Conservation (phyloP, 1,140 invertebrate species). For the Drosophila saltans region DNA sequence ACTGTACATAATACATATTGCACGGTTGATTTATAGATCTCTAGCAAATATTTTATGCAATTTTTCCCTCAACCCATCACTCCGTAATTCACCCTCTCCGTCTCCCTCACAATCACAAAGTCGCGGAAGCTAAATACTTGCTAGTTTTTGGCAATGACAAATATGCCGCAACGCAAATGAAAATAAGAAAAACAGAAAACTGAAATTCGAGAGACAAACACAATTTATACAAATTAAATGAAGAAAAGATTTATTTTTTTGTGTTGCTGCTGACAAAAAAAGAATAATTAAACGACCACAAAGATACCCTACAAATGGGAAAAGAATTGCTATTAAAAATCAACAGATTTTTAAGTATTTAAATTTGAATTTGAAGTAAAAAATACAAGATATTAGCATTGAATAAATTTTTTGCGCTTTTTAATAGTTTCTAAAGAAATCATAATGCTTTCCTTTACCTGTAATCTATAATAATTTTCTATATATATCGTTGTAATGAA, state of each 20-base stretch:
- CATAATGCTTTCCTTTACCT: no score
- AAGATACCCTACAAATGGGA: neutral
- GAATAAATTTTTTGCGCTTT: no score
- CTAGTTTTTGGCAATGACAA: conserved; percentile 53
- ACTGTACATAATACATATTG: conserved; percentile 3
- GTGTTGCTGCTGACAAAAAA: neutral
- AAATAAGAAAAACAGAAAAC: conserved; percentile 21
- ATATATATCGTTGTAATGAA: no score
- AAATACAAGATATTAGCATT: no score
- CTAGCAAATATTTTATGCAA: conserved; percentile 8
- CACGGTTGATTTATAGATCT: conserved; percentile 13
- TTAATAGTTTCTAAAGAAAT: no score
- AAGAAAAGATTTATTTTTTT: neutral
- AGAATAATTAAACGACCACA: neutral
- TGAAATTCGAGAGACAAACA: neutral
- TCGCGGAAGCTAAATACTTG: conserved; percentile 35
- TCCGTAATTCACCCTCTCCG: neutral
- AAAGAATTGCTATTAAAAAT: no score
- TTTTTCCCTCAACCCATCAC: neutral
- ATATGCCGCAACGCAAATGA: conserved; percentile 17
- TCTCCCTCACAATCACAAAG: neutral
- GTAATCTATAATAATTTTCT: no score
- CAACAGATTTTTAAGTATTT: no score
- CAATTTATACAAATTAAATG: conserved; percentile 1
- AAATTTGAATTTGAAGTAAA: no score